These are phyloP conservation scores for Pyralis farinalis DNA, from an alignment of 2,888 invertebrate species.

Conservation along the genomic window DNA sequence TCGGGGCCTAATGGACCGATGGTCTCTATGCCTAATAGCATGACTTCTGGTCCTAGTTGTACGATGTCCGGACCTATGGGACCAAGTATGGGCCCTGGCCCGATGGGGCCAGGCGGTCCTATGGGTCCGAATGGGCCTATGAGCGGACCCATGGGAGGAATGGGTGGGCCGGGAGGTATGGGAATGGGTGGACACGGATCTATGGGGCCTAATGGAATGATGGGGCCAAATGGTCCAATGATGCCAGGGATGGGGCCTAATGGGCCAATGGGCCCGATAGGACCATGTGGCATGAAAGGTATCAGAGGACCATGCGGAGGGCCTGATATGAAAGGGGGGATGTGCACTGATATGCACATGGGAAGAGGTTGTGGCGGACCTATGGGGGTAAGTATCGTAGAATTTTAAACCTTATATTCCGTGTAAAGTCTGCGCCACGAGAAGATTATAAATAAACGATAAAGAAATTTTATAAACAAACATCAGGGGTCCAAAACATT, in stretches of 20 bases:
- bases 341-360: slow-evolving; percentile 79
- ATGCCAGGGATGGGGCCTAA: slow-evolving; percentile 69
- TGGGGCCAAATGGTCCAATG: slow-evolving; percentile 70
- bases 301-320: slow-evolving; percentile 71
- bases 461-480: no score
- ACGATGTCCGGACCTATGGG: slow-evolving; percentile 73
- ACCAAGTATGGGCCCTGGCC: slow-evolving; percentile 34
- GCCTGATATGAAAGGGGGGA: slow-evolving; percentile 74
- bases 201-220: slow-evolving; percentile 66
- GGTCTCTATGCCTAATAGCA: slow-evolving; percentile 69
- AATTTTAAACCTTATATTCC: no score
- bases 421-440: no score
- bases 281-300: slow-evolving; percentile 74
- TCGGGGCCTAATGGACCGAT: slow-evolving; percentile 68
- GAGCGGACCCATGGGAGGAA: slow-evolving; percentile 46
- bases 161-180: slow-evolving; percentile 40
- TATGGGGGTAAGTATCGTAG: slow-evolving; percentile 62
- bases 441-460: no score
- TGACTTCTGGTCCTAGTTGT: slow-evolving; percentile 70
- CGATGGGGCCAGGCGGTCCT: slow-evolving; percentile 33
- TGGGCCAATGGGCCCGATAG: slow-evolving; percentile 77
- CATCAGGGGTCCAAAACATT: no score
- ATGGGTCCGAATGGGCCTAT: slow-evolving; percentile 43
- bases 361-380: slow-evolving; percentile 75
- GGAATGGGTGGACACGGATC: slow-evolving; percentile 41